phyloP scores from a whole-genome alignment of 2,888 invertebrate species.

The Cataglyphis altisquamis region DNA sequence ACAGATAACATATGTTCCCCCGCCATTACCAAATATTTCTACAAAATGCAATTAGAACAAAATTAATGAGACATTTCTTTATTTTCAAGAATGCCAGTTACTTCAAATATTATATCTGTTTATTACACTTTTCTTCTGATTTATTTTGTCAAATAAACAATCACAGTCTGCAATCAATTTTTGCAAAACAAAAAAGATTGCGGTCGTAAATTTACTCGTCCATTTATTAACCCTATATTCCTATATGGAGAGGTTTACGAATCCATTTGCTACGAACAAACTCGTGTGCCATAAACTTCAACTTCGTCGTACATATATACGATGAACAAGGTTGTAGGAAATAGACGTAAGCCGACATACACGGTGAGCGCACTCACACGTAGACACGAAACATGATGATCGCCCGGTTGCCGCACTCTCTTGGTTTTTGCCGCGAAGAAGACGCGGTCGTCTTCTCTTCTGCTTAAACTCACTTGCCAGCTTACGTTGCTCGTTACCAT shows the following conservation, averaged over 20 bases:
- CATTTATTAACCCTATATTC: background rate
- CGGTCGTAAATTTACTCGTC: background rate
- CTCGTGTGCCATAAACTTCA: constrained; percentile 8
- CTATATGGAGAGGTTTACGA: background rate
- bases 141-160: background rate
- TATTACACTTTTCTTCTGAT: background rate
- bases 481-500: constrained; percentile 53
- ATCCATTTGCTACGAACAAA: constrained; percentile 3
- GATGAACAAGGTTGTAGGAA: constrained; percentile 27
- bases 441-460: constrained; percentile 38
- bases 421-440: constrained; percentile 30
- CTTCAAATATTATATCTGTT: background rate
- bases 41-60: background rate
- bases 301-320: background rate
- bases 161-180: background rate
- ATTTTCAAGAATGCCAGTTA: background rate
- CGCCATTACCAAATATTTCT: background rate
- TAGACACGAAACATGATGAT: constrained; percentile 18
- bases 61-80: background rate
- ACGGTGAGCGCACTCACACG: constrained; percentile 20
- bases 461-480: constrained; percentile 40
- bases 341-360: constrained; percentile 45
- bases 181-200: too few relatives aligned
- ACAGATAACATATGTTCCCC: background rate
- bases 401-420: constrained; percentile 4